phyloP scores from a whole-genome alignment of 2,113 vertebrate genomes.

The Bothrops jararaca region DNA sequence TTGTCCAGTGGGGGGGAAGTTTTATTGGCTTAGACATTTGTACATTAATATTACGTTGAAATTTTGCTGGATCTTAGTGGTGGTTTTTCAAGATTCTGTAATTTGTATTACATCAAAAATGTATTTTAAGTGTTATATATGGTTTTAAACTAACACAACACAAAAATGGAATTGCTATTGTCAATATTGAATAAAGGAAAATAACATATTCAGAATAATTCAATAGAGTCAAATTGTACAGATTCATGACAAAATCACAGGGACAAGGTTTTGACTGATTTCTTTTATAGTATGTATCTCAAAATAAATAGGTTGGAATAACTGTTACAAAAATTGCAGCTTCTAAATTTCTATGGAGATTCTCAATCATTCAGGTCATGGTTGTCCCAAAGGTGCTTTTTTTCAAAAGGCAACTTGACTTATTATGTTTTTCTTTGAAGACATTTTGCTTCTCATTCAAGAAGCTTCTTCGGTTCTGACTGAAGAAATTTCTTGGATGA shows the following conservation, averaged over 20 bases:
- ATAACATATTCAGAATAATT: background rate
- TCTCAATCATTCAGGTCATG: background rate
- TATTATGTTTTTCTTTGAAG: background rate
- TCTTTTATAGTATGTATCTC: background rate
- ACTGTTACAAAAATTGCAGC: background rate
- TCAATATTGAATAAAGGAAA: background rate
- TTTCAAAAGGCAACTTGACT: background rate
- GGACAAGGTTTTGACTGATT: background rate
- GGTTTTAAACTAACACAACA: background rate
- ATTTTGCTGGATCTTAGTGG: background rate
- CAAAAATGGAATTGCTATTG: background rate
- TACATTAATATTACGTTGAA: background rate
- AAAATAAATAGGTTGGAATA: background rate
- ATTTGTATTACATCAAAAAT: background rate
- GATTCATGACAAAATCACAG: background rate
- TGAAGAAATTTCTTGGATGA: background rate
- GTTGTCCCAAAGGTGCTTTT: background rate
- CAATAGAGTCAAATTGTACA: background rate
- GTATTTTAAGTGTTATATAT: background rate
- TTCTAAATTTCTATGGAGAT: background rate
- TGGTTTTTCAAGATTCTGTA: background rate
- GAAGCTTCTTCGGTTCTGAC: background rate
- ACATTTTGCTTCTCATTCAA: background rate
- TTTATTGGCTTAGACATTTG: background rate
- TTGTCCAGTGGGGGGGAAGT: background rate